Conservation (phyloP, 2,888 invertebrate genomes). For the Mythimna lalbum region DNA sequence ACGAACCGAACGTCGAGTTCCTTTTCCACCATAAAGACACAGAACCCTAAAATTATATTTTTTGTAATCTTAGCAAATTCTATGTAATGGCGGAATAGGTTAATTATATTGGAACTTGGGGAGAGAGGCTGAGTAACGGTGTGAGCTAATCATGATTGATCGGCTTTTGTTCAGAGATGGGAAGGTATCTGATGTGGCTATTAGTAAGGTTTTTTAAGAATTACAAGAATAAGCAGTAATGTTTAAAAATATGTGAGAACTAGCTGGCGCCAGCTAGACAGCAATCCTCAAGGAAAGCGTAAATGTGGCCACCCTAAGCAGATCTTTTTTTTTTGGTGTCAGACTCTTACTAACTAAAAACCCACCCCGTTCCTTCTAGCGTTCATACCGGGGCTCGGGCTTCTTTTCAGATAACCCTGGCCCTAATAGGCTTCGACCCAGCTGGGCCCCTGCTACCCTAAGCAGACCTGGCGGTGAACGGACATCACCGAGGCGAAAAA, state of each 20-base stretch:
- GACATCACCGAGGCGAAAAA: too few relatives aligned
- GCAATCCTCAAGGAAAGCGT: too few relatives aligned
- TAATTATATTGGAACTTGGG: constrained; percentile 42
- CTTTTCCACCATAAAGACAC: background rate
- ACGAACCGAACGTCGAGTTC: background rate
- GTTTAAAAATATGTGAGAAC: background rate
- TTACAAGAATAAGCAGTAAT: background rate
- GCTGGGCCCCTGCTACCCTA: too few relatives aligned
- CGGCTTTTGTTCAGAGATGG: constrained; percentile 34
- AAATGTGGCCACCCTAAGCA: too few relatives aligned
- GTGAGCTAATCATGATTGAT: constrained; percentile 51
- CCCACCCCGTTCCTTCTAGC: too few relatives aligned
- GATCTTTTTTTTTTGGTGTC: too few relatives aligned
- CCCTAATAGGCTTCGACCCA: too few relatives aligned
- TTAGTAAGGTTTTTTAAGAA: constrained; percentile 18
- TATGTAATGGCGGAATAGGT: constrained; percentile 12
- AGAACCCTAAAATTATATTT: background rate
- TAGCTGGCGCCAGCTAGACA: too few relatives aligned
- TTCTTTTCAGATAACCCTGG: too few relatives aligned
- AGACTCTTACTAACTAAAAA: too few relatives aligned
- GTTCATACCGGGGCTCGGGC: too few relatives aligned
- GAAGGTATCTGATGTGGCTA: constrained; percentile 19
- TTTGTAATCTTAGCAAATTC: constrained; percentile 22
- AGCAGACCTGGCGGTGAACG: too few relatives aligned
- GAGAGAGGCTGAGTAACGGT: constrained; percentile 9